Percentiles rank a stretch among this genome's conserved stretches.
These are phyloP conservation scores for Epinotia nisella DNA, from an alignment of 2,888 invertebrate species.

Conservation along the genomic window DNA sequence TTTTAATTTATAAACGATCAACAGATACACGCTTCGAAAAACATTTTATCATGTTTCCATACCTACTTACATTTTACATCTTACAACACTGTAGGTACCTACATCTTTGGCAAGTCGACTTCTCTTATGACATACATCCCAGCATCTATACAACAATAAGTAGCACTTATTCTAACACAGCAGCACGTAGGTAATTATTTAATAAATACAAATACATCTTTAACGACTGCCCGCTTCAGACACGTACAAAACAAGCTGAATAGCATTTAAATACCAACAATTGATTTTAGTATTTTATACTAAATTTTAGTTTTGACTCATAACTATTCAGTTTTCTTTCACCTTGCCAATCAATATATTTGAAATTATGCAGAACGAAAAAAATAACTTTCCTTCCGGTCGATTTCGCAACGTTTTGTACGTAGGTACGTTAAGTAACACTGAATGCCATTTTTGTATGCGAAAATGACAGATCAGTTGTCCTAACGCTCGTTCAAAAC, in stretches of 20 bases:
- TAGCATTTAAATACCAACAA: constrained; percentile 17
- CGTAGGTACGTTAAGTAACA: no score
- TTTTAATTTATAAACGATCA: constrained; percentile 78
- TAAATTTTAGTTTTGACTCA: constrained; percentile 22
- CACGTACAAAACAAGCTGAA: constrained; percentile 10
- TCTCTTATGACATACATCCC: constrained; percentile 39
- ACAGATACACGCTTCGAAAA: constrained; percentile 67
- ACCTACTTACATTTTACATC: constrained; percentile 61
- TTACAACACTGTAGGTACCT: constrained; percentile 52
- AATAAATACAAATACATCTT: constrained; percentile 42
- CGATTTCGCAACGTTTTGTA: not conserved
- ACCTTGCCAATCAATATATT: not conserved
- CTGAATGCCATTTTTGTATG: no score
- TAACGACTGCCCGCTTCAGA: constrained; percentile 34
- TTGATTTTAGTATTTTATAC: not conserved
- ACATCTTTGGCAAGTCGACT: constrained; percentile 62
- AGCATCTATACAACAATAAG: constrained; percentile 38
- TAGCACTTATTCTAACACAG: constrained; percentile 42
- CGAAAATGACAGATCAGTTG: no score
- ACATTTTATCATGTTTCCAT: constrained; percentile 58
- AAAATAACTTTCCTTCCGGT: not conserved
- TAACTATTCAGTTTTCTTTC: not conserved
- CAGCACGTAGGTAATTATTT: constrained; percentile 36
- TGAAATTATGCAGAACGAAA: constrained; percentile 4
- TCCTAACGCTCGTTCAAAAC: not conserved